A percentile compares a stretch with the other conserved stretches of the same genome.
Evolutionary conservation across 2,113 vertebrate species (phyloP).

Genomic region (Zosterops pallidus): DNA sequence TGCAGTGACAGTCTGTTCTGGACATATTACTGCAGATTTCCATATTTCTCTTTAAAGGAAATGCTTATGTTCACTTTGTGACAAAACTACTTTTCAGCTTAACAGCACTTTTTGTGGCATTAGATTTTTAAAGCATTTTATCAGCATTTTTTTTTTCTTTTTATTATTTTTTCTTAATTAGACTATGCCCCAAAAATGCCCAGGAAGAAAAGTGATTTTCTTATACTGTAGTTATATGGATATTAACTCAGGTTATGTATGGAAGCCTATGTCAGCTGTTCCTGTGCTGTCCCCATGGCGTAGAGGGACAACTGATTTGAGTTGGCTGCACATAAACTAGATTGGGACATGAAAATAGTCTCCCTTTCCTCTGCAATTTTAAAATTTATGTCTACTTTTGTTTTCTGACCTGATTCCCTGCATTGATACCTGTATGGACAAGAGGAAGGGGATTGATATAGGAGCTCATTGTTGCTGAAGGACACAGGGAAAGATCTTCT

Average conservation of each 20-base stretch:
- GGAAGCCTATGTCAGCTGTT: background rate
- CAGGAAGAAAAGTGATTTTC: background rate
- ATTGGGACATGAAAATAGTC: background rate
- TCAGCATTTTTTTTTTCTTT: background rate
- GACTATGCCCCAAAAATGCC: background rate
- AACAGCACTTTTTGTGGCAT: background rate
- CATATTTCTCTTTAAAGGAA: conserved; percentile 5
- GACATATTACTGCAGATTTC: background rate
- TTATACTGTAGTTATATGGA: background rate
- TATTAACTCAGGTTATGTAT: background rate
- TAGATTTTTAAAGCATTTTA: background rate
- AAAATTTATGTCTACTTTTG: background rate
- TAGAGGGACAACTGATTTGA: background rate
- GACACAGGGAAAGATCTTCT: background rate
- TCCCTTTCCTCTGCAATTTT: background rate
- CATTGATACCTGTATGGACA: background rate
- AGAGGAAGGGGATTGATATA: background rate
- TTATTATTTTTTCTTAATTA: background rate
- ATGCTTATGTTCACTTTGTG: conserved; percentile 14
- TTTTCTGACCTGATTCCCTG: background rate
- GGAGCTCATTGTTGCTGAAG: background rate
- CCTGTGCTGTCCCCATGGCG: background rate
- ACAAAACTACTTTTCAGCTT: conserved; percentile 27
- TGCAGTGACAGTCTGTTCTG: background rate
- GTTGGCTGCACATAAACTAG: background rate